A percentile compares a stretch with the other conserved stretches of the same genome.
These are phyloP conservation scores for Hephaestus fuliginosus DNA, from an alignment of 2,797 vertebrate species.

Conservation along the genomic window DNA sequence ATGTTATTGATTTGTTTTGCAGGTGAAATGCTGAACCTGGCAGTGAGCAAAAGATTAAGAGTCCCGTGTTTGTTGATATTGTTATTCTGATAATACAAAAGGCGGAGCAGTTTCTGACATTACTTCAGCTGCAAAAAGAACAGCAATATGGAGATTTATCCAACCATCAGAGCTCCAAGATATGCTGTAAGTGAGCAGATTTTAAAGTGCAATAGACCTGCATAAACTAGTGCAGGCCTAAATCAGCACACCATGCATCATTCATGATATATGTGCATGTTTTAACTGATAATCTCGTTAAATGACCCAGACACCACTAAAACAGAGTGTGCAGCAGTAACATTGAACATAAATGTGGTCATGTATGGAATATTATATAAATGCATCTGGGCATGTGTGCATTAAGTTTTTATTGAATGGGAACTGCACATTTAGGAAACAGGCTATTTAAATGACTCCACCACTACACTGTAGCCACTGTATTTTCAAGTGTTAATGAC, in stretches of 20 bases:
- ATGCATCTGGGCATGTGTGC: background rate
- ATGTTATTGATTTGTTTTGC: background rate
- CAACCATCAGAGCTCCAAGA: background rate
- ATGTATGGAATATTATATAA: background rate
- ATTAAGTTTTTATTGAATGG: background rate
- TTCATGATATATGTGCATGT: constrained; percentile 53
- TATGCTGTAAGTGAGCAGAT: background rate
- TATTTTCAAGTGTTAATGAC: background rate
- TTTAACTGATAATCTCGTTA: constrained; percentile 22
- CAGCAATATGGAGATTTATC: background rate
- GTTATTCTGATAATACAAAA: background rate
- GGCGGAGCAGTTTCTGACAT: background rate
- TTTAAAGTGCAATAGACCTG: constrained; percentile 14
- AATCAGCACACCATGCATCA: constrained; percentile 38
- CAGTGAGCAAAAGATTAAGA: background rate
- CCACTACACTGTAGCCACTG: background rate
- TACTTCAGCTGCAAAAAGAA: background rate
- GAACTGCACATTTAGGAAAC: background rate
- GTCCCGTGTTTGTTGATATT: background rate
- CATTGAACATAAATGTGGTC: background rate
- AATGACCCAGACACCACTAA: background rate
- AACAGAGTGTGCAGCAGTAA: background rate
- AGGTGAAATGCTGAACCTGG: background rate
- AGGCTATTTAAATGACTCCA: background rate
- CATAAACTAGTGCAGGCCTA: background rate